A percentile compares a stretch with the other conserved stretches of the same genome.
Evolutionary conservation across 1,140 invertebrate species (phyloP).

Genomic region (Fopius arisanus): DNA sequence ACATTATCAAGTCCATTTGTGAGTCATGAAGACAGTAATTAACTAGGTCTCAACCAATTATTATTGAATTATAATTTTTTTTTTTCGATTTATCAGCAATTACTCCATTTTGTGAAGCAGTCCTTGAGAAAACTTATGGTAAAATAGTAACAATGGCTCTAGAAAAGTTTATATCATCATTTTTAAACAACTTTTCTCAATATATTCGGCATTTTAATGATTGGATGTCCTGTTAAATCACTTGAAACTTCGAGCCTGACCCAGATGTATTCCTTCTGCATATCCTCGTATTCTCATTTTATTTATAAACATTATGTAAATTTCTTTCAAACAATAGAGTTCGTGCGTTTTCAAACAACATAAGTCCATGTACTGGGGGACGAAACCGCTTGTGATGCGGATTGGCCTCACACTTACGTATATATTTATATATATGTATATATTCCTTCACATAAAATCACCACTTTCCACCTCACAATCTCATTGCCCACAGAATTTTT

Average conservation of each 20-base stretch:
- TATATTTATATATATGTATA: slow-evolving; percentile 23
- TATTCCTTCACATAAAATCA: slow-evolving; percentile 18
- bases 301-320: neutral
- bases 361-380: slow-evolving; percentile 30
- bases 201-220: neutral
- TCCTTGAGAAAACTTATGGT: neutral
- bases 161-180: slow-evolving; percentile 35
- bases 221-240: slow-evolving; percentile 1
- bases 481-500: neutral
- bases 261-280: neutral
- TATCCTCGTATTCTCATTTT: neutral
- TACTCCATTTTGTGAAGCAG: neutral
- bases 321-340: slow-evolving; percentile 24
- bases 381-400: slow-evolving; percentile 27
- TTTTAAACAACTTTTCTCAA: neutral
- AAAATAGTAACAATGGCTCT: slow-evolving; percentile 27
- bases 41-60: neutral
- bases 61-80: too few species aligned
- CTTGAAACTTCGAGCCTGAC: neutral
- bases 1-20: neutral
- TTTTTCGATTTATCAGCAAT: too few species aligned
- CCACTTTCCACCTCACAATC: slow-evolving; percentile 1
- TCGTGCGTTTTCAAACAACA: slow-evolving; percentile 33
- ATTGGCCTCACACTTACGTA: slow-evolving; percentile 32
- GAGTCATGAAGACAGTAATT: neutral